phyloP scores from a whole-genome alignment of 2,888 invertebrate genomes.

The Pristionchus fissidentatus region DNA sequence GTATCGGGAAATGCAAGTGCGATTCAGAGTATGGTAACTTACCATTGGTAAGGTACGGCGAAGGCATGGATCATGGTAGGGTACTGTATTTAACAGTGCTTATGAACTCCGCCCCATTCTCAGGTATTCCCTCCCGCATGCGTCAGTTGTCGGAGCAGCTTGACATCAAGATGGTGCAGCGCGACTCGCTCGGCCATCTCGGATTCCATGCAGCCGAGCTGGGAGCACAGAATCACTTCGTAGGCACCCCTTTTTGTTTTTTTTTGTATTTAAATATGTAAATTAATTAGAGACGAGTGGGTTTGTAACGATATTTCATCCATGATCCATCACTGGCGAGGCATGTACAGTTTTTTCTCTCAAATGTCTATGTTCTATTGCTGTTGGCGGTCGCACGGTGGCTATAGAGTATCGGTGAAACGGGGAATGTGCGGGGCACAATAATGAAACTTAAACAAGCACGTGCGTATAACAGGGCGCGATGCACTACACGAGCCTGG shows the following conservation, averaged over 20 bases:
- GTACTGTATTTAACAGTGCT: background rate
- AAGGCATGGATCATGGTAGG: background rate
- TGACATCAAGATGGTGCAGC: conserved; percentile 69
- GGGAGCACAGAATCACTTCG: conserved; percentile 54
- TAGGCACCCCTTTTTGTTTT: background rate
- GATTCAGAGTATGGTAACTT: too few species aligned
- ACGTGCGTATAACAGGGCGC: conserved; percentile 50
- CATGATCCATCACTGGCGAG: too few species aligned
- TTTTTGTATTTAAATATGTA: background rate
- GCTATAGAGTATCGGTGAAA: background rate
- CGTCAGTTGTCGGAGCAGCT: conserved; percentile 55
- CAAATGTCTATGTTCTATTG: too few species aligned
- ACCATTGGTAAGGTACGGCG: too few species aligned
- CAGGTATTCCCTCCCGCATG: conserved; percentile 4
- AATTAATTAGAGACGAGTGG: too few species aligned
- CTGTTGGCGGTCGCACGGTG: background rate
- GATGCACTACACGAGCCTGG: conserved; percentile 59
- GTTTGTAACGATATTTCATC: too few species aligned
- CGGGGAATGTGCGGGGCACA: background rate
- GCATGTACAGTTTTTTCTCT: too few species aligned
- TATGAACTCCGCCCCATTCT: background rate
- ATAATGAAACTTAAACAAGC: background rate
- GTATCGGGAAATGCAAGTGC: too few species aligned
- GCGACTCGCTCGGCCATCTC: conserved; percentile 66
- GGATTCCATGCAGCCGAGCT: conserved; percentile 61